Conservation (phyloP, 1,140 invertebrate genomes). For the Uloborus diversus region DNA sequence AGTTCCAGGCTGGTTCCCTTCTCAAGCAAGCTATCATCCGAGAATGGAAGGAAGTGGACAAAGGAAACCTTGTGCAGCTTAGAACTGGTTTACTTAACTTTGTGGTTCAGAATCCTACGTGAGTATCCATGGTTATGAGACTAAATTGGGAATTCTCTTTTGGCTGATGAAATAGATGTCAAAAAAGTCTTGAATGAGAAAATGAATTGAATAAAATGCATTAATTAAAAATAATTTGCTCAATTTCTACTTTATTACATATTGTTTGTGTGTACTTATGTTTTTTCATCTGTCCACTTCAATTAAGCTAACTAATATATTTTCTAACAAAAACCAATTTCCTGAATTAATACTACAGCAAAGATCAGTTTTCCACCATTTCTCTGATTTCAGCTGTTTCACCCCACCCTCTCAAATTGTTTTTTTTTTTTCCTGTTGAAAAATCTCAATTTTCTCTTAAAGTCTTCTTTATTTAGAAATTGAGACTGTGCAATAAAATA, state of each 20-base stretch:
- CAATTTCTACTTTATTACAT: background rate
- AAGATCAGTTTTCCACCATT: too few relatives aligned
- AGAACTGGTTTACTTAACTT: conserved; percentile 82
- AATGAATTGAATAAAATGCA: background rate
- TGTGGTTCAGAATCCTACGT: conserved; percentile 73
- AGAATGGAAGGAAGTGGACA: conserved; percentile 79
- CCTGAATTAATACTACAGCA: too few relatives aligned
- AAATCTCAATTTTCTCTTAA: too few relatives aligned
- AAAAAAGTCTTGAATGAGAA: background rate
- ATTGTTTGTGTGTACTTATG: background rate
- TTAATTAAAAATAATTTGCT: background rate
- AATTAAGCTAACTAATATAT: background rate
- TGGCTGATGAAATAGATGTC: background rate
- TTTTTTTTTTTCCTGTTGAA: too few relatives aligned
- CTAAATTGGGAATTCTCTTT: background rate
- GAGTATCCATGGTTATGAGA: background rate
- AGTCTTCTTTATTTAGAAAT: too few relatives aligned
- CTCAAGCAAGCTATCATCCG: conserved; percentile 82
- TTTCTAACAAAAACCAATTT: background rate
- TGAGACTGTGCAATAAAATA: too few relatives aligned
- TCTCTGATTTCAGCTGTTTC: too few relatives aligned
- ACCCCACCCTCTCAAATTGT: too few relatives aligned
- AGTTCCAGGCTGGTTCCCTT: conserved; percentile 87
- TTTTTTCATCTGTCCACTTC: background rate
- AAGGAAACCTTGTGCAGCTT: conserved; percentile 76